Percentiles rank a stretch among this genome's conserved stretches.
Conservation (phyloP, 2,113 vertebrate species). For the Gila orcuttii region DNA sequence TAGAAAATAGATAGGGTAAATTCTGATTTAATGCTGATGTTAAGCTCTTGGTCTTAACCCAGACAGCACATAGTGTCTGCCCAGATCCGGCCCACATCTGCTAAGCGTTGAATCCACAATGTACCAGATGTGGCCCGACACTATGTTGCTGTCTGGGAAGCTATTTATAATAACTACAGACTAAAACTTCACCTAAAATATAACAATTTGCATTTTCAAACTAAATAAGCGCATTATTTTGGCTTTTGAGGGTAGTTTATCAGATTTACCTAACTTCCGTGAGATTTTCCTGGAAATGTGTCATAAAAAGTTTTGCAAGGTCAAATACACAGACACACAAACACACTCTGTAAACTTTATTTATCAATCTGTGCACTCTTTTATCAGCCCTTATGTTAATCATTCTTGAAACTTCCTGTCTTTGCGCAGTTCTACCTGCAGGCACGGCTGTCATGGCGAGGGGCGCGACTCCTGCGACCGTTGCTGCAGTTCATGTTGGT, state of each 20-base stretch:
- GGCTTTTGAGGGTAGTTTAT: neutral
- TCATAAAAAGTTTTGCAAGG: neutral
- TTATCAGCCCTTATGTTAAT: constrained; percentile 7
- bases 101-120: no score
- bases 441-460: constrained; percentile 77
- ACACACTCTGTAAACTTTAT: constrained; percentile 18
- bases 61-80: no score
- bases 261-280: neutral
- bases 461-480: constrained; percentile 75
- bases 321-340: neutral
- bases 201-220: no score
- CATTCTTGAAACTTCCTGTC: neutral
- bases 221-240: neutral
- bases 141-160: no score
- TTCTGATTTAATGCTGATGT: neutral
- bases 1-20: neutral
- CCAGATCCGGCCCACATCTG: no score
- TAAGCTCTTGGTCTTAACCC: no score
- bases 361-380: neutral
- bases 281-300: neutral
- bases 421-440: constrained; percentile 80
- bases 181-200: no score
- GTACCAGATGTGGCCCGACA: no score
- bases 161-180: no score
- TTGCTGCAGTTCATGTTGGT: constrained; percentile 80